Evolutionary conservation across 1,140 invertebrate species (phyloP).

Genomic region (Drosophila carrolli): DNA sequence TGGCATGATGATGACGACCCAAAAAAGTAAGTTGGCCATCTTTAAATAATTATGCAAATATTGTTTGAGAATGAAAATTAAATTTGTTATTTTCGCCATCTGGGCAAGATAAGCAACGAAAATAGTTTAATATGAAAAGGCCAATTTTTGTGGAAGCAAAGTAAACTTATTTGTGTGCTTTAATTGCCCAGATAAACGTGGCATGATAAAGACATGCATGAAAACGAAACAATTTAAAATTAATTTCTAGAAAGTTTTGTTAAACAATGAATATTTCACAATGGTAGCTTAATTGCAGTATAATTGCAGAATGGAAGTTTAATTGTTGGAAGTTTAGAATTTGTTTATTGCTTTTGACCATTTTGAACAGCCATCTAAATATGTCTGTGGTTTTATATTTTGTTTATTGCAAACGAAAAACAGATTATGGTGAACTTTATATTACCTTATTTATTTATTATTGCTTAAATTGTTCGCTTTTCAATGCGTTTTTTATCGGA

Average conservation of each 20-base stretch:
- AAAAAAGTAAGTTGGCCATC: constrained; percentile 34
- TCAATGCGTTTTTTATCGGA: too few relatives aligned
- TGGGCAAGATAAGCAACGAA: constrained; percentile 20
- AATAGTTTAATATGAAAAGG: constrained; percentile 36
- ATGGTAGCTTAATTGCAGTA: constrained; percentile 20
- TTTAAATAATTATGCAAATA: constrained; percentile 77
- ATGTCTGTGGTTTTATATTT: background rate
- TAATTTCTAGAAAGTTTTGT: constrained; percentile 22
- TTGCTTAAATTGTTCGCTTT: too few relatives aligned
- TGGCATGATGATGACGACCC: constrained; percentile 51
- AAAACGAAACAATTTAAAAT: constrained; percentile 23
- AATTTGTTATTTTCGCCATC: constrained; percentile 48
- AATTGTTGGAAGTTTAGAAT: constrained; percentile 6
- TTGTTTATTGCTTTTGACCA: constrained; percentile 6
- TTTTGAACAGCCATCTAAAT: background rate
- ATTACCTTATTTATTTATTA: too few relatives aligned
- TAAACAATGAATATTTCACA: background rate
- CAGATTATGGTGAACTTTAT: too few relatives aligned
- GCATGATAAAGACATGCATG: constrained; percentile 1
- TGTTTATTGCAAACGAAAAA: too few relatives aligned
- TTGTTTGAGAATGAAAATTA: constrained; percentile 66
- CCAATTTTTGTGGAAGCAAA: constrained; percentile 14
- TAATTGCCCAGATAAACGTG: constrained; percentile 22
- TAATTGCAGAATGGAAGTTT: constrained; percentile 24
- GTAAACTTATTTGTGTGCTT: constrained; percentile 12